Conservation (phyloP, 2,113 vertebrate genomes). For the Columba janthina region DNA sequence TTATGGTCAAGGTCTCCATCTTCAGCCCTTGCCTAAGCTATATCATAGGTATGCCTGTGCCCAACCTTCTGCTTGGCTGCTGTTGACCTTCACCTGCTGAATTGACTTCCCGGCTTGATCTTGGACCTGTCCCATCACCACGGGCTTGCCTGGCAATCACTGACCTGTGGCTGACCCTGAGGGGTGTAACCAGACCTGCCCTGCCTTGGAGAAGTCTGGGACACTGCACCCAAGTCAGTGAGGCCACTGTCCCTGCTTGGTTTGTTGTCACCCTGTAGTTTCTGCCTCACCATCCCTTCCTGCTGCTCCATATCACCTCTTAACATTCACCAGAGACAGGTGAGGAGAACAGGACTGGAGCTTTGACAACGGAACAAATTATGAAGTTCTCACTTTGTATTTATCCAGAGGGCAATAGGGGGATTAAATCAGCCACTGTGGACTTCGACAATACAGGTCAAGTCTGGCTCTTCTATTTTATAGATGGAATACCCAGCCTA, state of each 20-base stretch:
- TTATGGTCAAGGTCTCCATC: background rate
- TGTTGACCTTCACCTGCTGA: background rate
- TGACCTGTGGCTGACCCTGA: background rate
- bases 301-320: background rate
- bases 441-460: background rate
- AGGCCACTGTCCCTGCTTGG: background rate
- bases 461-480: background rate
- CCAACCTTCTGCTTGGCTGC: background rate
- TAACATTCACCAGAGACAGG: background rate
- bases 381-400: background rate
- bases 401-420: background rate
- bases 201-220: background rate
- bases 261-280: rapidly evolving
- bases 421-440: background rate
- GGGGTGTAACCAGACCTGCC: background rate
- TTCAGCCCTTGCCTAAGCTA: background rate
- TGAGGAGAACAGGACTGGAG: background rate
- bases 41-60: background rate
- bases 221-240: rapidly evolving
- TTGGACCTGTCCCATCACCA: background rate
- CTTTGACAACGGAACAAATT: background rate
- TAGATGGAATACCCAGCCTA: background rate
- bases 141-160: background rate
- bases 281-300: background rate
- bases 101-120: background rate